Percentiles rank a stretch among this genome's conserved stretches.
Conservation (phyloP, 2,888 invertebrate genomes). For the Corythucha ciliata region DNA sequence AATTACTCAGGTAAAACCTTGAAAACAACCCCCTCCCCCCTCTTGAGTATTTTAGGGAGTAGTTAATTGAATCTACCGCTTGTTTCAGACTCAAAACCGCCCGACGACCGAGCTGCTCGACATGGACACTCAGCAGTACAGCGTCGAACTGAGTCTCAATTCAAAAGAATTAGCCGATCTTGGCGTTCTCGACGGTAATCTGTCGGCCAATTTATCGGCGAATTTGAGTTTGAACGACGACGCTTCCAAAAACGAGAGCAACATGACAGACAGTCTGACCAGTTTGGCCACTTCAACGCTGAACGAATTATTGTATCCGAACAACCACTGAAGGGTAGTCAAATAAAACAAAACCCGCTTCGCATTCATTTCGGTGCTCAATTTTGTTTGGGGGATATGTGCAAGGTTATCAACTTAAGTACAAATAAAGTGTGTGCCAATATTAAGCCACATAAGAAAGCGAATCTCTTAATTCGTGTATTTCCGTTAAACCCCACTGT, state of each 20-base stretch:
- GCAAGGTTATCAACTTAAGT: constrained; percentile 2
- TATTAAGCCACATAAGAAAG: too few species aligned
- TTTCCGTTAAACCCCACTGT: too few species aligned
- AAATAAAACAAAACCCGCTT: not conserved
- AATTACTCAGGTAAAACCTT: constrained; percentile 7
- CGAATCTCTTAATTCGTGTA: not conserved
- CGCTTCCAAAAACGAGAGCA: constrained; percentile 37
- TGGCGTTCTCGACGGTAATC: constrained; percentile 40
- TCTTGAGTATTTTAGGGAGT: constrained; percentile 4
- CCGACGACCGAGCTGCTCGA: constrained; percentile 21
- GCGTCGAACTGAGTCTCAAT: constrained; percentile 41
- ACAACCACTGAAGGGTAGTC: not conserved
- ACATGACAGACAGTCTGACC: constrained; percentile 50
- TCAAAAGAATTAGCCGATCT: constrained; percentile 42
- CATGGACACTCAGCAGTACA: constrained; percentile 35
- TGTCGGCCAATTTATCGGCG: constrained; percentile 45
- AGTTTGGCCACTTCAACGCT: constrained; percentile 41
- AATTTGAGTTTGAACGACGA: constrained; percentile 45
- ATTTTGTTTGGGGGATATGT: not conserved
- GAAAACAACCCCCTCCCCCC: not conserved
- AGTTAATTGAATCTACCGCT: too few species aligned
- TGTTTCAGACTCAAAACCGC: too few species aligned
- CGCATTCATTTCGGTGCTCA: not conserved
- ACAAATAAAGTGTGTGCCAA: constrained; percentile 1
- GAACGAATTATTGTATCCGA: constrained; percentile 23